phyloP scores from a whole-genome alignment of 2,888 invertebrate genomes.

The Agrochola litura region DNA sequence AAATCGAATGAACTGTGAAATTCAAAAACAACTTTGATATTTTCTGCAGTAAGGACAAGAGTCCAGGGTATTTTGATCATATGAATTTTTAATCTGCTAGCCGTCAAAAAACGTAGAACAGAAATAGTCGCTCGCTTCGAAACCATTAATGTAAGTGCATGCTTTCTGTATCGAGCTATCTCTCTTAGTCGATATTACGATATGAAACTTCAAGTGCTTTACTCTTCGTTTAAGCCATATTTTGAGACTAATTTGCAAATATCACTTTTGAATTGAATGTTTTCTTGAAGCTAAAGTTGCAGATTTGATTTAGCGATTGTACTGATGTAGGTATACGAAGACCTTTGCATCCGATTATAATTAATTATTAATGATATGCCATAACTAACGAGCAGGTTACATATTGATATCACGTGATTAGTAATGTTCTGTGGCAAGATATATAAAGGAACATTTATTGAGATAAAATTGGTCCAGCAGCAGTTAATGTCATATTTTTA shows the following conservation, averaged over 20 bases:
- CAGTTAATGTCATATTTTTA: too few species aligned
- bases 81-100: constrained; percentile 79
- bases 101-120: constrained; percentile 76
- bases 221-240: constrained; percentile 29
- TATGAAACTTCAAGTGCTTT: constrained; percentile 51
- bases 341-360: neutral
- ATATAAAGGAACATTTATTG: neutral
- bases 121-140: constrained; percentile 74
- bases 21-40: constrained; percentile 71
- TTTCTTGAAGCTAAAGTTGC: neutral
- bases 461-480: too few species aligned
- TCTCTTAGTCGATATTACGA: constrained; percentile 65
- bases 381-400: constrained; percentile 20
- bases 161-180: constrained; percentile 69
- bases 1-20: constrained; percentile 67
- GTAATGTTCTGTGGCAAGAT: neutral
- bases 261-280: neutral
- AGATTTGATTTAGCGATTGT: neutral
- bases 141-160: constrained; percentile 85
- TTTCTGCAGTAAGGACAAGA: constrained; percentile 55
- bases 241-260: constrained; percentile 28
- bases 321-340: neutral
- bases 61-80: constrained; percentile 74
- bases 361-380: constrained; percentile 26
- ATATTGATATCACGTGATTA: constrained; percentile 12